Evolutionary conservation across 2,113 vertebrate genomes (phyloP), one percentile per base, ranked within the genome.

Genomic region (Vidua macroura): DNA sequence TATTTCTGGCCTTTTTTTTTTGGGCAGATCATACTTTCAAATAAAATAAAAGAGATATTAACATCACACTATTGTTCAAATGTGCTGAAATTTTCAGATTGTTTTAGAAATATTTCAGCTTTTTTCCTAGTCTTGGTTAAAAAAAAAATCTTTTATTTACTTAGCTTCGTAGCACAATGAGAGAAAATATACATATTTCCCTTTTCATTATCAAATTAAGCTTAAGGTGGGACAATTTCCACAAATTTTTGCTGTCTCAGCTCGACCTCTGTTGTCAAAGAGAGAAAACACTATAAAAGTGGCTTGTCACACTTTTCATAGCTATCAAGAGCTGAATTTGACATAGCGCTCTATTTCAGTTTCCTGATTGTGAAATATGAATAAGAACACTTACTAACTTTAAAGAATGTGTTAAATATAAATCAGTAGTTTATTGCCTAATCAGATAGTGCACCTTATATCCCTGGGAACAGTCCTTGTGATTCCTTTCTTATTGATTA

Each of bases 1-100:
- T 12, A 49, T 30, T 63, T 51, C 7, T 52, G 10, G 5, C 1
- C 0, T 2, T 14, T 30, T 68, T 62, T 60, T 21, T 21, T 19
- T 30, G 23, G 7, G 4, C 9, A 72, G 7, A 15, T 1, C 8
- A 53, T 7, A 58, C 15, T 83, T 77, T 22, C 31, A 63, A 82
- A 55, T 49, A 37, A 83, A 74, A 48, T 58, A 44, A 33, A 44
- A 37, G 3, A 58, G 6, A 21, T 31, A 33, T 23, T 62, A 81
- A 23, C 1, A 35, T 46, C 13, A 72, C 37, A 39, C 1, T 39
- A 23, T 59, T 66, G 33, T 39, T 67, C 16, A 76, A 66, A 67
- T 67, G 13, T 46, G 13, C 52, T 22, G 10, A 43, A 51, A 30
- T 63, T 74, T 69, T 55, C 11, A n/a, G 3, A 24, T 2, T 41